These are phyloP conservation scores for Ligdia adustata DNA, from an alignment of 2,888 invertebrate genomes.

Conservation along the genomic window DNA sequence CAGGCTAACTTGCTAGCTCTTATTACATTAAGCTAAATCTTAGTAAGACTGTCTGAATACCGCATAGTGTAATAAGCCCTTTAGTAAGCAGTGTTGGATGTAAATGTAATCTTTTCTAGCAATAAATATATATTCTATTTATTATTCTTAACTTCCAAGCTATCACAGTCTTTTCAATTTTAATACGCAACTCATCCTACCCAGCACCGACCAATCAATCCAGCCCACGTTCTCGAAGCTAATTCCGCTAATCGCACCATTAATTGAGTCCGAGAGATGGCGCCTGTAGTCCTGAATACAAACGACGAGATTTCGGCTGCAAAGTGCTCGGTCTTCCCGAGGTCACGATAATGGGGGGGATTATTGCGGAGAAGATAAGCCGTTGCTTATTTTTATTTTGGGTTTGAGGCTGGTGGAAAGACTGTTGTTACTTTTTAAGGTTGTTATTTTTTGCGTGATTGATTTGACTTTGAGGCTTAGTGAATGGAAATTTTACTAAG, in stretches of 20 bases:
- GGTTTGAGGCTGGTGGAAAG: background rate
- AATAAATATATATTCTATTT: too few species aligned
- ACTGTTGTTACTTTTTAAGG: background rate
- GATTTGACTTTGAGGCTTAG: background rate
- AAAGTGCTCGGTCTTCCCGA: slow-evolving; percentile 32
- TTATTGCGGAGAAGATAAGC: slow-evolving; percentile 10
- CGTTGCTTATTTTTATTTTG: slow-evolving; percentile 15
- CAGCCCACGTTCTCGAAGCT: slow-evolving; percentile 62
- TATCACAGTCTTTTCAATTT: background rate
- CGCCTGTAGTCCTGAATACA: slow-evolving; percentile 18
- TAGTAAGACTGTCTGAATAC: too few species aligned
- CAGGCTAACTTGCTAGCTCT: too few species aligned
- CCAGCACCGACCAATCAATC: slow-evolving; percentile 19
- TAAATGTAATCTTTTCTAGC: too few species aligned
- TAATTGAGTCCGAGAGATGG: slow-evolving; percentile 66
- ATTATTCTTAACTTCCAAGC: too few species aligned
- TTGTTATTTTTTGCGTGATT: background rate
- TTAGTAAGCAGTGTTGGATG: too few species aligned
- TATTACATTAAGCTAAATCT: too few species aligned
- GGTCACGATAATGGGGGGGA: slow-evolving; percentile 41
- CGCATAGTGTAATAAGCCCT: too few species aligned
- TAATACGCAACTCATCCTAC: background rate
- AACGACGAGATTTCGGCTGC: slow-evolving; percentile 23
- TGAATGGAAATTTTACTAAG: background rate
- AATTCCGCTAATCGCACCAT: slow-evolving; percentile 77